phyloP scores from a whole-genome alignment of 2,888 invertebrate genomes.

The Drosophila basisetae region DNA sequence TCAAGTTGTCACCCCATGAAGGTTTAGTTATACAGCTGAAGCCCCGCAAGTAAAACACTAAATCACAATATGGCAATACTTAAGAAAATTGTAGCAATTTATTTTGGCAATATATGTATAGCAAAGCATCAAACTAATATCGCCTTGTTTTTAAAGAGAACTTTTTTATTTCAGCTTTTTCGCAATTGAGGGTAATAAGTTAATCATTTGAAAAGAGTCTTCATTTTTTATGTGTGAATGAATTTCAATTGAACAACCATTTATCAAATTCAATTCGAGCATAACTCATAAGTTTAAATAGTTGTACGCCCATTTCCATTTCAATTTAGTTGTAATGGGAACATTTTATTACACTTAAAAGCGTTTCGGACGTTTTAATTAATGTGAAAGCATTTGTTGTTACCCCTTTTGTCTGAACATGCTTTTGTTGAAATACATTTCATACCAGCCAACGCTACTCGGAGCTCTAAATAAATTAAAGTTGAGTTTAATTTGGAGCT shows the following conservation, averaged over 20 bases:
- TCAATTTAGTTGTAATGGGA: conserved; percentile 42
- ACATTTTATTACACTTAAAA: conserved; percentile 35
- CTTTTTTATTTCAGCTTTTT: neutral
- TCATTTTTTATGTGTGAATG: neutral
- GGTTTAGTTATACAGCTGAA: conserved; percentile 72
- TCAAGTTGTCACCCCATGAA: conserved; percentile 78
- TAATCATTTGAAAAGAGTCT: neutral
- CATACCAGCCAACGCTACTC: conserved; percentile 54
- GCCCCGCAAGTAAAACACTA: conserved; percentile 34
- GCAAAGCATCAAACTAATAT: neutral
- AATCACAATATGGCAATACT: neutral
- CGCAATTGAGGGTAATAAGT: neutral
- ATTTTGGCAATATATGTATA: neutral
- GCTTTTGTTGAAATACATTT: conserved; percentile 39
- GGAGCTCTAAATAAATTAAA: conserved; percentile 54
- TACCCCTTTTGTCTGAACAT: conserved; percentile 19
- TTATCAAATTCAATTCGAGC: neutral
- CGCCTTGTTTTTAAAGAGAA: neutral
- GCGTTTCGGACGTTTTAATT: conserved; percentile 60
- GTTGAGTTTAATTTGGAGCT: conserved; percentile 60
- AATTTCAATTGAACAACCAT: neutral
- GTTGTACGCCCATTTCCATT: conserved; percentile 36
- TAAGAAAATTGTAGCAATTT: too few species aligned
- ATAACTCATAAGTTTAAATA: neutral
- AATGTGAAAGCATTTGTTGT: conserved; percentile 49